Conservation (phyloP, 2,888 invertebrate genomes). For the Escarpia spicata region DNA sequence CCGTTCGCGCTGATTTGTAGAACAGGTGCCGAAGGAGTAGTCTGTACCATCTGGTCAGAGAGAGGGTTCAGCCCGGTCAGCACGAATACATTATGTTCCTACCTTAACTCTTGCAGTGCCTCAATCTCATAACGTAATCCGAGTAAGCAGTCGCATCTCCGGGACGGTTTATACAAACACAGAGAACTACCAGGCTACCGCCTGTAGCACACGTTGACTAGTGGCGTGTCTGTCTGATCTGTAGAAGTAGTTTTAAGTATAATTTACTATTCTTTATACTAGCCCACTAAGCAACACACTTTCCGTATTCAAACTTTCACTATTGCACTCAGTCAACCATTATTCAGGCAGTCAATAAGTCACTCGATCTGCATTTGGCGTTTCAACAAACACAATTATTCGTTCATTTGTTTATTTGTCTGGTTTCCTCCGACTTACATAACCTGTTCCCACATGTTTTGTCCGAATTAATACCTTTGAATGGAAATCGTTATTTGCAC, state of each 20-base stretch:
- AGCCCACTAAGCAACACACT: not conserved
- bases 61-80: not conserved
- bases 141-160: not conserved
- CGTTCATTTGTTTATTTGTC: not conserved
- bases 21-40: not conserved
- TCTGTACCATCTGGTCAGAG: not conserved
- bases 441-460: not conserved
- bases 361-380: not conserved
- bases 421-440: not conserved
- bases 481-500: not conserved
- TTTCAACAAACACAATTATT: not conserved
- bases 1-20: not conserved
- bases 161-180: not conserved
- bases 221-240: not conserved
- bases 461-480: not conserved
- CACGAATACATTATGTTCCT: not conserved
- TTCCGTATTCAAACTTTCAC: not conserved
- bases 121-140: not conserved
- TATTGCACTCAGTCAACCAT: not conserved
- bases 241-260: not conserved
- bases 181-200: not conserved
- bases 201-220: not conserved
- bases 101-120: not conserved
- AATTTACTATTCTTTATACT: not conserved
- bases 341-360: not conserved